These are phyloP conservation scores for Luidia sarsii DNA, from an alignment of 53 echinoderm and acorn worm species.

Conservation along the genomic window DNA sequence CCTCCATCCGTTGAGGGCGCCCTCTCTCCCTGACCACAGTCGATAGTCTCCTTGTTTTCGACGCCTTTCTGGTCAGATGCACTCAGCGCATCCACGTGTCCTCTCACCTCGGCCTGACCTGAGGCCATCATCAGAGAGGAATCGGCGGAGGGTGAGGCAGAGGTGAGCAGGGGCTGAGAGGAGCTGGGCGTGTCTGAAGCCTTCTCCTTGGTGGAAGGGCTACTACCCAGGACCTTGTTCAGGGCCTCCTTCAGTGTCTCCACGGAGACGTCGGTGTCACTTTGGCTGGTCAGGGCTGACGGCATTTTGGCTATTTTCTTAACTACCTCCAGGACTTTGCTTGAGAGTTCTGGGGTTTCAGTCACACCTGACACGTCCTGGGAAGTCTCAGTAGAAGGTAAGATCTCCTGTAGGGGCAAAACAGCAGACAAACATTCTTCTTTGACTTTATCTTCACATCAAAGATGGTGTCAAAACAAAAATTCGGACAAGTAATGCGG, in stretches of 20 bases:
- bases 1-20: not conserved
- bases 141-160: no score
- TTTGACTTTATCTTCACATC: not conserved
- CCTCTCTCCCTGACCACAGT: no score
- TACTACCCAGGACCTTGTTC: constrained; percentile 11
- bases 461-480: not conserved
- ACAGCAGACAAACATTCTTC: not conserved
- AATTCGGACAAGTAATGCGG: no score
- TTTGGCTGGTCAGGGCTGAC: not conserved
- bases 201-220: no score
- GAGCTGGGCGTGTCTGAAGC: not conserved
- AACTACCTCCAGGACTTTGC: constrained; percentile 18
- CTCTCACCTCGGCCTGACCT: not conserved
- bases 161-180: no score
- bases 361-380: not conserved
- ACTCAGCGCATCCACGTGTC: not conserved
- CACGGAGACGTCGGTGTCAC: constrained; percentile 3
- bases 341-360: constrained; percentile 16
- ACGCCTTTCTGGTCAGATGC: no score
- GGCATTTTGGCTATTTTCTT: constrained; percentile 17
- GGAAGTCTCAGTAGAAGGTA: constrained; percentile 13
- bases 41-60: no score
- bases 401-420: not conserved
- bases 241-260: constrained; percentile 34
- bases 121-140: not conserved